Evolutionary conservation across 1,140 invertebrate genomes (phyloP).

Genomic region (Harlomillsia oculata): DNA sequence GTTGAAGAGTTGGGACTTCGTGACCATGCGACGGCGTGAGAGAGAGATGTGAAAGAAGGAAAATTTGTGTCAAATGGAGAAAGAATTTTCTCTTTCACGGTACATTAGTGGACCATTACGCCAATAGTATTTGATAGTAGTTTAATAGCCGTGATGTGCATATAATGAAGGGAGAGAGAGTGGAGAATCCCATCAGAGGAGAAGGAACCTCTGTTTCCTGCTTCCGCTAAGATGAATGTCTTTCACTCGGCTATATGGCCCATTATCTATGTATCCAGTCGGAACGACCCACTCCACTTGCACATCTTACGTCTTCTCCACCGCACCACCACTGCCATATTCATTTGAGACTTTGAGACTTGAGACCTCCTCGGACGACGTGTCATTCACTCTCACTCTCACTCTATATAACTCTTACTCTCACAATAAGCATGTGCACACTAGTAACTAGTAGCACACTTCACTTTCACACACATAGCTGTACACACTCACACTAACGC

Average conservation of each 20-base stretch:
- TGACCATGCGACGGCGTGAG: slow-evolving; percentile 4
- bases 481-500: too few relatives aligned
- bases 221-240: slow-evolving; percentile 35
- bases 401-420: too few relatives aligned
- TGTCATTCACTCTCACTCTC: too few relatives aligned
- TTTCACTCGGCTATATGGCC: slow-evolving; percentile 28
- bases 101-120: slow-evolving; percentile 35
- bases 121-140: slow-evolving; percentile 29
- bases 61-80: slow-evolving; percentile 32
- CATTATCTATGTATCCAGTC: slow-evolving; percentile 18
- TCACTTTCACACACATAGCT: too few relatives aligned
- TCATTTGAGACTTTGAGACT: too few relatives aligned
- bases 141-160: slow-evolving; percentile 35
- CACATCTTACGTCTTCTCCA: too few relatives aligned
- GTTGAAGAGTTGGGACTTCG: slow-evolving; percentile 1
- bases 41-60: slow-evolving; percentile 15
- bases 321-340: too few relatives aligned
- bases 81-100: slow-evolving; percentile 34
- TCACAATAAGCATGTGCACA: too few relatives aligned
- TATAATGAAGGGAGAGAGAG: slow-evolving; percentile 33
- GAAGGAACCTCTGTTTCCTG: slow-evolving; percentile 32
- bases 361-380: too few relatives aligned
- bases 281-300: background rate
- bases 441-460: too few relatives aligned
- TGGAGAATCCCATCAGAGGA: slow-evolving; percentile 23